Evolutionary conservation across 2,797 vertebrate genomes (phyloP), one percentile per base, ranked within the genome.

Genomic region (Chiloscyllium punctatum): DNA sequence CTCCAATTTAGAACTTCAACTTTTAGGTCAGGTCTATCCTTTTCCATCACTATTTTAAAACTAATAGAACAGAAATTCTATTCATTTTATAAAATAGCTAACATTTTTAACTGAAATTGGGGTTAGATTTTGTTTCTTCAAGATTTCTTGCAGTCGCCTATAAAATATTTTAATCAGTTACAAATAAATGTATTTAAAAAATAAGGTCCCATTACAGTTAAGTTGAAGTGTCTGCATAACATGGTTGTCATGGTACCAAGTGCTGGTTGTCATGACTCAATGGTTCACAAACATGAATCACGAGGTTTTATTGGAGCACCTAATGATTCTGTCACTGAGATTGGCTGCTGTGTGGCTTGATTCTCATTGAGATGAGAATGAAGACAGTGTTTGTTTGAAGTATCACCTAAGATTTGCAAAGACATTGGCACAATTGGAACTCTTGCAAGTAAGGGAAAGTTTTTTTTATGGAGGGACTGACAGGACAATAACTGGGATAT

Each of bases 241-340:
- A 90, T 90, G 30, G 87, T 90, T 90, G 87, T 13, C 51, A 57
- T 90, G 87, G 53, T 57, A 90, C 25, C 87, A 62, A 62, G n/a
- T 30, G 13, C 7, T 90, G 51, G 87, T 62, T 90, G 87, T 62
- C 87, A 62, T 90, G 87, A 62, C 87, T 62, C 53, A 62, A 9
- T 90, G 87, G 57, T 62, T 53, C 87, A 90, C 87, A 27, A 88
- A 53, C 53, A 33, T 90, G 87, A 90, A 8, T 90, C 88, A 91
- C 27, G 15, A n/a, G 53, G 88, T 66, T 62, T n/a, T 33, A 66
- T n/a, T 57, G 57, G n/a, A 57, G 13, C 33, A 33, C 13, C n/a
- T 62, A 18, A 62, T 51, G 27, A 53, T 33, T 57, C 53, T n/a
- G 18, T 66, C 13, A 13, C 21, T 91, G 88, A 91, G 21, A 91